Evolutionary conservation across 1,140 invertebrate species (phyloP).

Genomic region (Lucilia sericata): DNA sequence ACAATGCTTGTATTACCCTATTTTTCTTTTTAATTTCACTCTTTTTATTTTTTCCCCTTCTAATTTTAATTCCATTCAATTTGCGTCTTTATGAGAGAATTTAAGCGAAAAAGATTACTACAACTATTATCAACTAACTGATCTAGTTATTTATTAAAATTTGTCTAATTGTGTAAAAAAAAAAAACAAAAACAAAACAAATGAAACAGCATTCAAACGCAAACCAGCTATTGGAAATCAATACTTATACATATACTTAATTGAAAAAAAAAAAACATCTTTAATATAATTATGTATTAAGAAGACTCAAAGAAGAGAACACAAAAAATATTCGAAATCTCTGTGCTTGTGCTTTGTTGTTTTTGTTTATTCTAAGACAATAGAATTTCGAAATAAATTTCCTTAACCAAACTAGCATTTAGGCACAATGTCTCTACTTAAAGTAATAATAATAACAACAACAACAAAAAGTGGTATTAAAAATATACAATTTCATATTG

Average conservation of each 20-base stretch:
- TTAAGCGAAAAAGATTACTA: slow-evolving; percentile 28
- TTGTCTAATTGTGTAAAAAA: background rate
- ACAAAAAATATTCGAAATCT: slow-evolving; percentile 3
- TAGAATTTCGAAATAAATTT: slow-evolving; percentile 15
- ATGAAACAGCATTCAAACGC: background rate
- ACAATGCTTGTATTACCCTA: slow-evolving; percentile 35
- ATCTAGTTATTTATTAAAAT: background rate
- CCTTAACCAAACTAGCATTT: slow-evolving; percentile 23
- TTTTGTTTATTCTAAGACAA: background rate
- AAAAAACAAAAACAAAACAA: background rate
- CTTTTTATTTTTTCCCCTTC: background rate
- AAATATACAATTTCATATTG: slow-evolving; percentile 4
- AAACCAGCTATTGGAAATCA: background rate
- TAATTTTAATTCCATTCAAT: slow-evolving; percentile 31
- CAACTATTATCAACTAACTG: background rate
- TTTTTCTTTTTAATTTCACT: slow-evolving; percentile 24
- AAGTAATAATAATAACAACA: background rate
- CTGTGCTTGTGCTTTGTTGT: slow-evolving; percentile 7
- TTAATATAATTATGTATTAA: background rate
- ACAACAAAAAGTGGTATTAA: slow-evolving; percentile 4
- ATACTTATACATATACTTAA: background rate
- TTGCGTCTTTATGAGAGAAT: slow-evolving; percentile 27
- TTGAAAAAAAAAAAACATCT: background rate
- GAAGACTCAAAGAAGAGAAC: background rate
- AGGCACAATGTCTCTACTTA: slow-evolving; percentile 21